Percentiles rank a stretch among this genome's conserved stretches.
Evolutionary conservation across 2,888 invertebrate genomes (phyloP).

Genomic region (Lydus trimaculatus): DNA sequence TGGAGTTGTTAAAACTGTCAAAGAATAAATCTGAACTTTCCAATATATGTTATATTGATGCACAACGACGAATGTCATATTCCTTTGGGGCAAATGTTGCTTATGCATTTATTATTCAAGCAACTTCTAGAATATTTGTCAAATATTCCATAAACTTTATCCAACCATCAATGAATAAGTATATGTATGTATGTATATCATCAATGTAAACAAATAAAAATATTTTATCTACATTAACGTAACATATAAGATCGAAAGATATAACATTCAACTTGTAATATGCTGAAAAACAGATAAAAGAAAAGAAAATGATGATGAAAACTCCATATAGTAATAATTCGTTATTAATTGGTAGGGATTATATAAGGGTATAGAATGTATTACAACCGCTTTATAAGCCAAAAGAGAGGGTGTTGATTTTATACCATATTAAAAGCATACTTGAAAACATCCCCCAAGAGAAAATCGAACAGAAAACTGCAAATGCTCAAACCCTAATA

Average conservation of each 20-base stretch:
- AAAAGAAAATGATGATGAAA: not conserved
- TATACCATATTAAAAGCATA: slow-evolving; percentile 3
- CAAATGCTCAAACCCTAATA: slow-evolving; percentile 5
- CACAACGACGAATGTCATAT: not conserved
- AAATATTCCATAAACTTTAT: not conserved
- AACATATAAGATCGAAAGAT: not conserved
- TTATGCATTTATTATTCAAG: slow-evolving; percentile 1
- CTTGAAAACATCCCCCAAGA: slow-evolving; percentile 5
- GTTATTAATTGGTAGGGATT: not conserved
- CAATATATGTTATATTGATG: not conserved
- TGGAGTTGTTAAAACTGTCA: slow-evolving; percentile 3
- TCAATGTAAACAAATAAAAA: not conserved
- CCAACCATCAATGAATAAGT: not conserved
- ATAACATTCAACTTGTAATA: not conserved
- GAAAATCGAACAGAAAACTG: slow-evolving; percentile 5
- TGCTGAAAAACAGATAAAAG: not conserved
- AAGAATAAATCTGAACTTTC: not conserved
- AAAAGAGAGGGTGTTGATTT: not conserved
- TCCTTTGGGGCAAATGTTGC: slow-evolving; percentile 1
- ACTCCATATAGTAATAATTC: not conserved
- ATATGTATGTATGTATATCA: not conserved
- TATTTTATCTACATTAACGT: not conserved
- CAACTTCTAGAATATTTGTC: slow-evolving; percentile 2
- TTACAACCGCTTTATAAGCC: not conserved
- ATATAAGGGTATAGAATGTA: not conserved